Evolutionary conservation across 2,888 invertebrate genomes (phyloP).

Genomic region (Himalopsyche anomala): DNA sequence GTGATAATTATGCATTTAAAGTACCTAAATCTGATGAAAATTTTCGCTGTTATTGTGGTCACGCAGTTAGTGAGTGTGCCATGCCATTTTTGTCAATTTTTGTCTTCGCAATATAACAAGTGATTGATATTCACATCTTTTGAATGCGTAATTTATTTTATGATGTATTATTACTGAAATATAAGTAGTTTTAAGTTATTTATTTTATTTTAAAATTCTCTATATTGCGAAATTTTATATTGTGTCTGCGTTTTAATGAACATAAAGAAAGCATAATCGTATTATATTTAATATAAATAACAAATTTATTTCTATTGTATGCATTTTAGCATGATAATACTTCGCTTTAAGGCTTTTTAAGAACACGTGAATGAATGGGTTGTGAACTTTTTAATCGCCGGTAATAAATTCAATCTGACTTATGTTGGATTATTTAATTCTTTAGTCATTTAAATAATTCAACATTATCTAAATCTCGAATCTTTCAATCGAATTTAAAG

Average conservation of each 20-base stretch:
- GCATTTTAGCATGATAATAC: conserved; percentile 24
- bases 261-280: background rate
- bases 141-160: conserved; percentile 25
- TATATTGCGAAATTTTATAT: background rate
- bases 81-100: no score
- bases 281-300: background rate
- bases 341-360: conserved; percentile 21
- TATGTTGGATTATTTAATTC: no score
- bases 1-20: conserved; percentile 31
- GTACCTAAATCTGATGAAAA: conserved; percentile 25
- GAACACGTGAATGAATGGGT: conserved; percentile 31
- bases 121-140: conserved; percentile 1
- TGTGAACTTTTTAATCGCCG: conserved; percentile 22
- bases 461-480: no score
- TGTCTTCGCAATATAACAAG: no score
- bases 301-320: background rate
- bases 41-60: no score
- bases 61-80: no score
- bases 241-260: background rate
- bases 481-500: no score
- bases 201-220: conserved; percentile 28
- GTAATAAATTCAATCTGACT: background rate
- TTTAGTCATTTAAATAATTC: no score
- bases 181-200: conserved; percentile 28
- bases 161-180: background rate